Evolutionary conservation across 2,888 invertebrate species (phyloP).

Genomic region (Zhuqinia jingwanae): DNA sequence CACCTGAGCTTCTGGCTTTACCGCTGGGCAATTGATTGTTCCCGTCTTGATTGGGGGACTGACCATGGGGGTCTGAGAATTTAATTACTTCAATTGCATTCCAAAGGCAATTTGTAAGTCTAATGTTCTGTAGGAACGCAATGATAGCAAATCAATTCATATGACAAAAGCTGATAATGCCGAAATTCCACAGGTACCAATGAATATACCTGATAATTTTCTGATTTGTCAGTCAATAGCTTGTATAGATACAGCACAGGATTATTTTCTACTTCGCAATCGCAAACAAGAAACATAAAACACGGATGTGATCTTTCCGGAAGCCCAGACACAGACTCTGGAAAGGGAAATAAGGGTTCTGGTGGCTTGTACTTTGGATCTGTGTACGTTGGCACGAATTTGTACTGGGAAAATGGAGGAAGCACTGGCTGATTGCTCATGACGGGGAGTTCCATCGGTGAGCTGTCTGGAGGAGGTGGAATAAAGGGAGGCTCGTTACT

Average conservation of each 20-base stretch:
- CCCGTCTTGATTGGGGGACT: not conserved
- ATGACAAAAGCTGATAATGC: not conserved
- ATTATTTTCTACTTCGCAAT: conserved; percentile 49
- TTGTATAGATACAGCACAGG: conserved; percentile 75
- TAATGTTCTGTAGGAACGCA: conserved; percentile 66
- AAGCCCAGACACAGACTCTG: conserved; percentile 75
- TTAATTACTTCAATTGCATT: conserved; percentile 65
- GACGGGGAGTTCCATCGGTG: conserved; percentile 29
- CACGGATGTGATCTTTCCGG: conserved; percentile 77
- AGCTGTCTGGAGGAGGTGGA: conserved; percentile 72
- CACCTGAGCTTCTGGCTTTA: conserved; percentile 10
- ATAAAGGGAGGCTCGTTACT: conserved; percentile 74
- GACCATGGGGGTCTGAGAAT: not conserved
- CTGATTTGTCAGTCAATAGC: conserved; percentile 73
- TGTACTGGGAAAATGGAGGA: conserved; percentile 54
- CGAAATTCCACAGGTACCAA: no score
- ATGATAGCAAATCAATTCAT: not conserved
- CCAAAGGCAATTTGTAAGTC: conserved; percentile 78
- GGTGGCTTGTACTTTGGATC: conserved; percentile 75
- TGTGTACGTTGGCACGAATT: conserved; percentile 73
- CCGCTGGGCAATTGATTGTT: not conserved
- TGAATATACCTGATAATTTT: conserved; percentile 75
- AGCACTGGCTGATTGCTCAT: conserved; percentile 47
- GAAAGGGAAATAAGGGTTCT: conserved; percentile 75
- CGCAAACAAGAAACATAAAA: conserved; percentile 75